Base-by-base conservation (phyloP, 1,140 invertebrate genomes). In the Philopotamus ludificatus region DNA sequence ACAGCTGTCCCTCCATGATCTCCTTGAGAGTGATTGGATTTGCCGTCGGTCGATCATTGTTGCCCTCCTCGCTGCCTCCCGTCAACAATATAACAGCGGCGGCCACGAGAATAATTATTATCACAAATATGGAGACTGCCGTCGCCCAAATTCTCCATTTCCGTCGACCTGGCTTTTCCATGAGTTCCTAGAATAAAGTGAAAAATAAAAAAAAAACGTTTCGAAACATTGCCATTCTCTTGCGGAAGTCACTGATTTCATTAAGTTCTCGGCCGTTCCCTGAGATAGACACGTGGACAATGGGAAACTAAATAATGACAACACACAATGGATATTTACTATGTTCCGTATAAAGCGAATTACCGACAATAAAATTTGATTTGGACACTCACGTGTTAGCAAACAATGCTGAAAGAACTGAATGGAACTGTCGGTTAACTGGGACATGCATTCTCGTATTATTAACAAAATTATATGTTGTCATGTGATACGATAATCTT, bases 1-100 rank as follows among this genome's bases (percentile, higher is more conserved):
- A 72, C 10, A 78, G 74, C 57, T 70, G 72, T 10, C 77, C 78
- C 8, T 69, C 69, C 44, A 82, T 66, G 28, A 79, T 67, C 65
- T 77, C 74, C 62, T 80, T 74, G 57, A 82, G 70, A 21, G 68
- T 70, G 42, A 76, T 67, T 3, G 73, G 54, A 16, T 60, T 45
- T 9, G 55, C 26, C 16, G 23, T 25, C 22, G 53, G 62, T 39
- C 68, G 42, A 45, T 55, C 42, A n/a, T 68, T 39, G 12, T 59
- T 47, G 3, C 58, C 54, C 28, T 60, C 49, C 12, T 45, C 49
- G 8, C 65, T 62, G 42, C 45, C 45, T 23, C 51, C 65, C 9
- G 57, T 72, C 12, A 76, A 59, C 22, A 77, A 66, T 22, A 75
- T 41, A 7, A 65, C 50, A 12, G 70, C 63, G 8, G 54, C 54